Evolutionary conservation across 2,113 vertebrate genomes (phyloP).

Genomic region (Urocitellus parryii): DNA sequence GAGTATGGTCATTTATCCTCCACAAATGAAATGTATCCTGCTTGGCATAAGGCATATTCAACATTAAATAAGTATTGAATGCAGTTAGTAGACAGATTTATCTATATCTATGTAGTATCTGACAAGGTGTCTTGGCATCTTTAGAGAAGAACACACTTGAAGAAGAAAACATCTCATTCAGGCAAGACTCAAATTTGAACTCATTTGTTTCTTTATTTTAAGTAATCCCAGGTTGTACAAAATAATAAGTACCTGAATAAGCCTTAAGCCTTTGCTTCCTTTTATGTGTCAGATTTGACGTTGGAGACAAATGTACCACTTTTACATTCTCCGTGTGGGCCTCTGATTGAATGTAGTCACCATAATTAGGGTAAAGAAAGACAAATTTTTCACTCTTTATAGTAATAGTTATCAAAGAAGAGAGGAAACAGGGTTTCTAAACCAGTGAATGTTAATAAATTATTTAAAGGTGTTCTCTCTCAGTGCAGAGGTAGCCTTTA

Average conservation of each 20-base stretch:
- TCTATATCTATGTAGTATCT: not conserved
- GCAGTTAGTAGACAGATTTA: not conserved
- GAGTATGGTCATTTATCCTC: constrained; percentile 67
- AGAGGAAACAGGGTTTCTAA: constrained; percentile 36
- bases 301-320: not conserved
- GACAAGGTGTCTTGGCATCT: not conserved
- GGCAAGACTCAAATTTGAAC: constrained; percentile 3
- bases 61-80: not conserved
- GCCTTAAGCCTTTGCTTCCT: not conserved
- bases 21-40: constrained; percentile 29
- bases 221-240: not conserved
- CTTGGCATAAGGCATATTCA: constrained; percentile 19
- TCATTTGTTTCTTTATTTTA: constrained; percentile 13
- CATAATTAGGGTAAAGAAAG: constrained; percentile 40
- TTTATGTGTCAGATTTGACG: not conserved
- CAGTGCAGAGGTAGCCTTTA: not conserved
- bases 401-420: not conserved
- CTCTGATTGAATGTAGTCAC: constrained; percentile 33
- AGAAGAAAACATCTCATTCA: constrained; percentile 4
- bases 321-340: not conserved
- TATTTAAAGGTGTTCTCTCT: not conserved
- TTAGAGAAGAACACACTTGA: constrained; percentile 30
- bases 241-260: constrained; percentile 8
- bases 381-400: not conserved
- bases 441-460: not conserved